Conservation (phyloP, 2,113 vertebrate genomes). For the Loxodonta africana region DNA sequence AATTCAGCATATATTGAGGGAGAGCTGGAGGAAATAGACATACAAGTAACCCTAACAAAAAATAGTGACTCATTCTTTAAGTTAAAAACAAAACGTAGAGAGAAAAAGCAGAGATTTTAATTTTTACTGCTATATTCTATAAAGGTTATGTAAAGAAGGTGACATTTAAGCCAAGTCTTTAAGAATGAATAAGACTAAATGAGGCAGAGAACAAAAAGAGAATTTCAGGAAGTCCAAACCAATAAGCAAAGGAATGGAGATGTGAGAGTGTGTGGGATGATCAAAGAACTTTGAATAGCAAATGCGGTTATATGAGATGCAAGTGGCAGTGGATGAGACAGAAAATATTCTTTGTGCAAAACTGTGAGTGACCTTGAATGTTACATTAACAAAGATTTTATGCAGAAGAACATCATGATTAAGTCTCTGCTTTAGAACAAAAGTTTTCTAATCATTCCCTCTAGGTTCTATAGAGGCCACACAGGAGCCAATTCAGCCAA, state of each 20-base stretch:
- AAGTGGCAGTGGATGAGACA: neutral
- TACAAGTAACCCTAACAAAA: neutral
- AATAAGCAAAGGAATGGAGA: conserved; percentile 24
- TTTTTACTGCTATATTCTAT: neutral
- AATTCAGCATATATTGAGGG: neutral
- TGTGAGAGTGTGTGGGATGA: neutral
- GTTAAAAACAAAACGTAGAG: neutral
- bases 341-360: neutral
- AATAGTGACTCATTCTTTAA: neutral
- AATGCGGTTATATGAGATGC: neutral
- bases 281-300: conserved; percentile 18
- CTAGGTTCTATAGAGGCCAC: neutral
- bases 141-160: conserved; percentile 30
- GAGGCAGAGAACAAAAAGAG: neutral
- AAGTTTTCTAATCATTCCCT: neutral
- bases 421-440: neutral
- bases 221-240: neutral
- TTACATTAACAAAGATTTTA: neutral
- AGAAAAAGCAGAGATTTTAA: neutral
- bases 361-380: neutral
- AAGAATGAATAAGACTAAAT: conserved; percentile 49
- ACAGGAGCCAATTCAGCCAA: neutral
- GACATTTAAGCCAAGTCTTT: conserved; percentile 27
- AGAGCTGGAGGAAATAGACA: neutral
- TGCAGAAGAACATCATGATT: neutral